Conservation (phyloP, 2,113 vertebrate genomes). For the Lophura nycthemera region DNA sequence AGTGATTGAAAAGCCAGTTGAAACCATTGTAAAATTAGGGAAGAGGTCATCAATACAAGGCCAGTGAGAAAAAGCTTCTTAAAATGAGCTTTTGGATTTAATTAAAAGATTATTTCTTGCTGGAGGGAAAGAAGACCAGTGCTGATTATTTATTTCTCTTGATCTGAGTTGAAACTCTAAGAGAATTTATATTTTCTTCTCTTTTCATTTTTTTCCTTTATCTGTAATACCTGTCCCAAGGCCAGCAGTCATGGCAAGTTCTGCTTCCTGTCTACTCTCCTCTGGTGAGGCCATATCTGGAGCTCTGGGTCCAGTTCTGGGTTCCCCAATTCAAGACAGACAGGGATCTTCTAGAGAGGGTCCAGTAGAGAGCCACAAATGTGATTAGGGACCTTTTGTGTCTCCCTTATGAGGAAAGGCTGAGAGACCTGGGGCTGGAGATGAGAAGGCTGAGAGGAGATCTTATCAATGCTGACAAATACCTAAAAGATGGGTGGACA, state of each 20-base stretch:
- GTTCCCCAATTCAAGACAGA: too few species aligned
- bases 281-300: too few species aligned
- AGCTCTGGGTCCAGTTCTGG: too few species aligned
- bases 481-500: too few species aligned
- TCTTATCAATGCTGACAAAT: too few species aligned
- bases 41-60: conserved; percentile 64
- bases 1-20: conserved; percentile 56
- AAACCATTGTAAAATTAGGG: conserved; percentile 69
- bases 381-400: too few species aligned
- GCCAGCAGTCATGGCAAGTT: neutral
- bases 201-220: neutral
- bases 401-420: too few species aligned
- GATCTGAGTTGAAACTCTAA: neutral
- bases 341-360: too few species aligned
- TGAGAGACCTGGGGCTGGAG: too few species aligned
- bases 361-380: too few species aligned
- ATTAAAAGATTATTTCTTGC: conserved; percentile 56
- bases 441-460: too few species aligned
- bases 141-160: neutral
- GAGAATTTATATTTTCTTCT: conserved; percentile 6
- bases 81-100: conserved; percentile 67
- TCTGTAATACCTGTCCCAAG: neutral
- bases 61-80: conserved; percentile 47
- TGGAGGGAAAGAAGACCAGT: neutral
- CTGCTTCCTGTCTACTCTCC: neutral